Evolutionary conservation across 92 coral and sea anemone genomes (phyloP), one percentile per base, ranked within the genome.

Genomic region (Parazoanthus darwini): DNA sequence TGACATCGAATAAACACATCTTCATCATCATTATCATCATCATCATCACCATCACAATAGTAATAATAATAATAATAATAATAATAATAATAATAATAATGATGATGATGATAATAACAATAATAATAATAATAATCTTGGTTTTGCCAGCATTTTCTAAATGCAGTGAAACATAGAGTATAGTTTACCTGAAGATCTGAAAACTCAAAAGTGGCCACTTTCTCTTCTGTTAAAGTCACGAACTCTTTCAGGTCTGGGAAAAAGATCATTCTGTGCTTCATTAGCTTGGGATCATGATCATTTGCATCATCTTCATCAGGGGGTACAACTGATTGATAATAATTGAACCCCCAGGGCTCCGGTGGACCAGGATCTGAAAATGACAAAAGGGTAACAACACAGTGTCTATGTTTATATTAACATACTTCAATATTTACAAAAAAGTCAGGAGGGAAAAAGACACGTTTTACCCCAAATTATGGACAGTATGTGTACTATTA

Each of bases 281-380:
- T 14, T 18, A 77, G 23, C 80, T 77, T 39, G 8, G 80, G 80
- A 77, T 77, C 80, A 23, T 77, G 80, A 22, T 77, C 80, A 77
- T 1, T 72, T 15, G 77, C 50, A 77, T 23, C 56, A 43, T 77
- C 80, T 20, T 77, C 80, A 18, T 77, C 58, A 16, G 80, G 80
- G 25, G 80, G 80, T 56, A 77, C 80, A 77, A 77, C 56, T 16
- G 50, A 38, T 16, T 16, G n/a, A 42, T 77, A 14, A 37, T 39
- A 16, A 5, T 39, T 43, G 2, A 77, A 42, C 29, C 80, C 54
- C 13, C 20, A 77, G 33, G 51, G 80, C 80, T 77, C 80, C 54
- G 80, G 80, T 43, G 80, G 80, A 3, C 80, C 80, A 77, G 80
- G 80, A 23, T 77, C 80, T 77, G 54, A 6, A 42, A 16, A n/a